These are phyloP conservation scores for Ornithorhynchus anatinus DNA, from an alignment of 2,113 vertebrate genomes.

Conservation along the genomic window DNA sequence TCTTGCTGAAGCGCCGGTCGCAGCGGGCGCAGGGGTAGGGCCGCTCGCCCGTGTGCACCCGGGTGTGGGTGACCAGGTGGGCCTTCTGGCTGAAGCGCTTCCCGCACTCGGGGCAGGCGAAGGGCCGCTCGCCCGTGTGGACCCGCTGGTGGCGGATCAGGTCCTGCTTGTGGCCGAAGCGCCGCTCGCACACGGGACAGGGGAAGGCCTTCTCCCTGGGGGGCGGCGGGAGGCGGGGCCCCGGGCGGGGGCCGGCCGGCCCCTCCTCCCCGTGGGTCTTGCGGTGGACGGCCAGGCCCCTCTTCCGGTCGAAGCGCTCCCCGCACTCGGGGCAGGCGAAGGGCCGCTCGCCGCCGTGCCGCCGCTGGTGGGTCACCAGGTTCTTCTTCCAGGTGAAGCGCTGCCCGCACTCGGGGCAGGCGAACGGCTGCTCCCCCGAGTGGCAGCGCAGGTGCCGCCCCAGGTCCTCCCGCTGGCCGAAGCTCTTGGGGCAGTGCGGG, in stretches of 20 bases:
- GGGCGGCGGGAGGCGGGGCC: not conserved
- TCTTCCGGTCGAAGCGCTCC: slow-evolving; percentile 30
- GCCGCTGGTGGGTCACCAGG: not conserved
- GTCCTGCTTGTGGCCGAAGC: slow-evolving; percentile 59
- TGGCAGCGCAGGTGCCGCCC: slow-evolving; percentile 59
- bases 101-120: no score
- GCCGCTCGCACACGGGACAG: slow-evolving; percentile 52
- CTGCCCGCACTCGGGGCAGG: slow-evolving; percentile 78
- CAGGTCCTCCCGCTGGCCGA: slow-evolving; percentile 60
- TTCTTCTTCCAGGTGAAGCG: slow-evolving; percentile 28
- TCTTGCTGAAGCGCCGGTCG: not conserved
- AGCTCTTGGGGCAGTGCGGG: slow-evolving; percentile 56
- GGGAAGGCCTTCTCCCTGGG: slow-evolving; percentile 11
- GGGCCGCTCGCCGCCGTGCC: no score
- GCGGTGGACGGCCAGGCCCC: not conserved
- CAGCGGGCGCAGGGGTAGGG: slow-evolving; percentile 50
- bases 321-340: no score
- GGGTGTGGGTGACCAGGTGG: slow-evolving; percentile 55
- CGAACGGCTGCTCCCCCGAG: slow-evolving; percentile 62
- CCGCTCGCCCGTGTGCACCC: slow-evolving; percentile 48
- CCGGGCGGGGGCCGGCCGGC: not conserved
- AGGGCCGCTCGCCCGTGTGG: no score
- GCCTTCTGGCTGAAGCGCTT: no score
- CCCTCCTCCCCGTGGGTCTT: not conserved
- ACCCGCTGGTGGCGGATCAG: slow-evolving; percentile 41